Evolutionary conservation across 2,797 vertebrate genomes (phyloP).

Genomic region (Xenentodon cancila): DNA sequence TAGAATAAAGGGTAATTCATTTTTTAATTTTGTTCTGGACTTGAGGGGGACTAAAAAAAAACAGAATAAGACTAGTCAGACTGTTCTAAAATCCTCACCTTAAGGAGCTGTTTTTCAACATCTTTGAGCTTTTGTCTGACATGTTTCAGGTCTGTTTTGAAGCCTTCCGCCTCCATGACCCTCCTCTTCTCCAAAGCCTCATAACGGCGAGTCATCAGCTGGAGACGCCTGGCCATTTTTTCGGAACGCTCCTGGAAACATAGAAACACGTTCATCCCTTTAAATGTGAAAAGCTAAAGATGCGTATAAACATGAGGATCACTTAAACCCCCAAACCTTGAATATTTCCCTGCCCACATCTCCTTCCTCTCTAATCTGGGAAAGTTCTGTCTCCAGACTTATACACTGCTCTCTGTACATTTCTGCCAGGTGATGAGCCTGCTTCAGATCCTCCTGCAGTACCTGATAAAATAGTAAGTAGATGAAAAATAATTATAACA

Average conservation of each 20-base stretch:
- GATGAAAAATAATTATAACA: neutral
- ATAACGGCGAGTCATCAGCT: constrained; percentile 91
- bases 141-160: constrained; percentile 90
- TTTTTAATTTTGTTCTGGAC: neutral
- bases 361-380: constrained; percentile 89
- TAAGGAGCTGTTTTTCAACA: constrained; percentile 91
- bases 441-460: constrained; percentile 88
- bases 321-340: constrained; percentile 78
- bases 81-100: constrained; percentile 75
- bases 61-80: neutral
- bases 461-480: constrained; percentile 65
- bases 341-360: constrained; percentile 90
- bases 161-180: constrained; percentile 93
- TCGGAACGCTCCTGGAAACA: constrained; percentile 87
- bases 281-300: neutral
- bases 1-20: too few relatives aligned
- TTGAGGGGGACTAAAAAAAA: neutral
- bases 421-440: constrained; percentile 87
- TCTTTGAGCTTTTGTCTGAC: constrained; percentile 92
- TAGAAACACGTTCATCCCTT: neutral
- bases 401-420: constrained; percentile 97
- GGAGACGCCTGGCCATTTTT: constrained; percentile 92
- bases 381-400: constrained; percentile 89
- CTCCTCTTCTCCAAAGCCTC: constrained; percentile 92
- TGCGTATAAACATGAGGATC: neutral